Base-by-base conservation (phyloP, 2,888 invertebrate genomes). In the Drosophila dives region DNA sequence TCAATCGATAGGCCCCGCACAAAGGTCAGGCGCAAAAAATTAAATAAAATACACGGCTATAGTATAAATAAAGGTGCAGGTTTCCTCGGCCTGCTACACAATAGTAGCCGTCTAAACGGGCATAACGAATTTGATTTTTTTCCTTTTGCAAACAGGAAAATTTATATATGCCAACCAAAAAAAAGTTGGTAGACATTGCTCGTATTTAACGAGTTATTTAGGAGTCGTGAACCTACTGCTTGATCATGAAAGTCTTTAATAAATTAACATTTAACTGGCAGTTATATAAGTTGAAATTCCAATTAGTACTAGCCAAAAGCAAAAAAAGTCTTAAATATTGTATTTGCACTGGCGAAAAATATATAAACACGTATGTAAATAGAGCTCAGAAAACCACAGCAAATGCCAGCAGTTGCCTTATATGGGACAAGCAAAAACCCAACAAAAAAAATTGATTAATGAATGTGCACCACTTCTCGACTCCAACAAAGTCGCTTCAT, bases 1-100 rank as follows among this genome's bases (percentile, higher is more conserved):
- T 85, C 77, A 75, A 75, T 77, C 81, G 79, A 85, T 75, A 73
- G 84, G 76, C 71, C 17, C 64, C 70, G 34, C 60, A 29, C 85
- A 85, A 85, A 85, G 85, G 85, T 85, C 85, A 85, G 72, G 69
- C 79, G 63, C 69, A 71, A 75, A 71, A 79, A 71, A 70, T 77
- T 45, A 71, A 77, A 75, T 71, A 69, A 77, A 72, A 72, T 53
- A 63, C 23, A 8, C 45, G 45, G 4, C 45, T 62, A 26, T 53
- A 54, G 38, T 20, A 65, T 67, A 83, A 82, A 80, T 76, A 88
- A 81, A 84, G 89, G 86, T 73, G 68, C 81, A 88, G 89, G 86
- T 73, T 74, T 78, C 17, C 32, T 20, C 34, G 34, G 38, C 36
- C 49, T 40, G 40, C 29, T 34, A 67, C 55, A 59, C 60, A 59